Base-by-base conservation (phyloP, 2,888 invertebrate genomes). In the Eremobia ochroleuca region DNA sequence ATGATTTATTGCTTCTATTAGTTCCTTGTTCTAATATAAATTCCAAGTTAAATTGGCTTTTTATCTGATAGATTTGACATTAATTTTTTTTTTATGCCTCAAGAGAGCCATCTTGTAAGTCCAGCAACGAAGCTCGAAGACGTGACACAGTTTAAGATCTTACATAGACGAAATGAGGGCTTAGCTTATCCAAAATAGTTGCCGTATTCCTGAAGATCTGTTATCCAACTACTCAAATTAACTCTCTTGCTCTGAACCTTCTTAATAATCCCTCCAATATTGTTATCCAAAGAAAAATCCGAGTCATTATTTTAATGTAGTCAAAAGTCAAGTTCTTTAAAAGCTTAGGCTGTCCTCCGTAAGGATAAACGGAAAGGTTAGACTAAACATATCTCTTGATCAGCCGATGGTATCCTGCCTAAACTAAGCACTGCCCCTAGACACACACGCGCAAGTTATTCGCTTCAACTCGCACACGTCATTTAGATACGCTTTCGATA, bases 401-500 rank as follows among this genome's bases (percentile, higher is more conserved):
- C 88, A 84, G 18, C 61, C 59, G 89, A 88, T 89, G 70, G 66
- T 85, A 88, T 89, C 88, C 87, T 61, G 59, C 68, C 75, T 75
- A 83, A 74, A 75, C 65, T 65, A 72, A 73, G 89, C 81, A 79
- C 89, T 80, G 84, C 81, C 86, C 84, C 77, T 59, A 77, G 68
- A 81, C 74, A 74, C 77, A 78, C 82, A 67, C 64, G 79, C 79
- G 81, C 86, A 77, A 73, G 62, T 75, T 71, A 78, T 74, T 82
- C 71, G 77, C 73, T 67, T 66, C 73, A 73, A 77, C 82, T 81
- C 84, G 64, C 82, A 81, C 84, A 82, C 85, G 67, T 88, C 77
- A 68, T 89, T 85, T 79, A 82, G 88, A 79, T 88, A 87, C 79
- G 82, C 85, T 85, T 83, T 80, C 72, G 86, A 87, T 90, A 78